A percentile compares a stretch with the other conserved stretches of the same genome.
These are phyloP conservation scores for Mareca strepera DNA, from an alignment of 2,797 vertebrate genomes.

Conservation along the genomic window DNA sequence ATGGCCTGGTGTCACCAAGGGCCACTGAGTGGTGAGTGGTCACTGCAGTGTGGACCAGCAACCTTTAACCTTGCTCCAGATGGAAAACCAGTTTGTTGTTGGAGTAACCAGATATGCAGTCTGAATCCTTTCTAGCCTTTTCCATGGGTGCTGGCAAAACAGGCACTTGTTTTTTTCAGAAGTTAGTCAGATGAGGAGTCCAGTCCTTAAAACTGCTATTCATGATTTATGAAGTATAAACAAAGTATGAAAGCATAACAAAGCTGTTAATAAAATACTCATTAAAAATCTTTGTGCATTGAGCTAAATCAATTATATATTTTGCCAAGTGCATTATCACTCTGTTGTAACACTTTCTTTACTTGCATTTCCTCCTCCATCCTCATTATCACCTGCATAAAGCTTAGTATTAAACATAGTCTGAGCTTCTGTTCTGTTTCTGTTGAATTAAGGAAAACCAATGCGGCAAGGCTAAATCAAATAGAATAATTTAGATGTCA, in stretches of 20 bases:
- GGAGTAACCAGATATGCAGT: neutral
- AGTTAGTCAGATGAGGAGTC: neutral
- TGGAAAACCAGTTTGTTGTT: neutral
- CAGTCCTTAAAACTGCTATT: neutral
- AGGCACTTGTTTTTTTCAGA: neutral
- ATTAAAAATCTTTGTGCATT: neutral
- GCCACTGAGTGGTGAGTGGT: neutral
- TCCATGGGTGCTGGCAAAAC: neutral
- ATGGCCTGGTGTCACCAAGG: neutral
- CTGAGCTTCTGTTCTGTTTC: slow-evolving; percentile 30
- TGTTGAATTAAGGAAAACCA: slow-evolving; percentile 19
- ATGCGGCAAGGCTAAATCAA: neutral
- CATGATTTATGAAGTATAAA: neutral
- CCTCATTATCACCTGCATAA: neutral
- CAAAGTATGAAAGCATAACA: neutral
- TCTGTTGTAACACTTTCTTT: neutral
- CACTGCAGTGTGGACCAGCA: neutral
- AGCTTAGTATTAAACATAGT: slow-evolving; percentile 30
- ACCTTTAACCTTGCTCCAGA: neutral
- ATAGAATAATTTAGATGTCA: neutral
- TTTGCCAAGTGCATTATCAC: neutral
- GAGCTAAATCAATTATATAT: neutral
- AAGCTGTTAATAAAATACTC: neutral
- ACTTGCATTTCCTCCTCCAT: neutral
- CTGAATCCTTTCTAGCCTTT: neutral